These are phyloP conservation scores for Xenus cinereus DNA, from an alignment of 2,113 vertebrate species.

Conservation along the genomic window DNA sequence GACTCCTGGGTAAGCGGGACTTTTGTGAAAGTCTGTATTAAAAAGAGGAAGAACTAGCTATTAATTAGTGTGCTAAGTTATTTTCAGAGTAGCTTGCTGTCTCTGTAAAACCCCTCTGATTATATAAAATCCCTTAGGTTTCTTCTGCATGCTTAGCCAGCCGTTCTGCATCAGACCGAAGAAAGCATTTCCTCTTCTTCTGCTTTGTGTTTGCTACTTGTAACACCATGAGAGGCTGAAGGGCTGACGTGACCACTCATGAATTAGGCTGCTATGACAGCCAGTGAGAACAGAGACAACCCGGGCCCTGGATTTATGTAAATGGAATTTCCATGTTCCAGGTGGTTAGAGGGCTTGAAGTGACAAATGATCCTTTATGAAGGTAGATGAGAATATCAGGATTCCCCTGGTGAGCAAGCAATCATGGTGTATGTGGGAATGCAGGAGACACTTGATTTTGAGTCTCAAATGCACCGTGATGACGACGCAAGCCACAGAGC, in stretches of 20 bases:
- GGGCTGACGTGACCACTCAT: background rate
- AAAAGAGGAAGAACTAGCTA: background rate
- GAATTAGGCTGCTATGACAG: slow-evolving; percentile 23
- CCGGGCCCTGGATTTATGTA: background rate
- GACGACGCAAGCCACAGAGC: background rate
- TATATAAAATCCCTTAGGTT: background rate
- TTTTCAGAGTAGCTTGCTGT: background rate
- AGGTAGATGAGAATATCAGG: slow-evolving; percentile 24
- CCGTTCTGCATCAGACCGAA: background rate
- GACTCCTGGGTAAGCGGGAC: background rate
- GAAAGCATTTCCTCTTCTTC: background rate
- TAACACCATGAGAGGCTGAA: background rate
- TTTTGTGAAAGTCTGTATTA: background rate
- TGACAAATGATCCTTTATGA: slow-evolving; percentile 4
- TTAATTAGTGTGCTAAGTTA: background rate
- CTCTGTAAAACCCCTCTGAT: background rate
- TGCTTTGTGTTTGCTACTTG: background rate
- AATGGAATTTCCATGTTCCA: slow-evolving; percentile 27
- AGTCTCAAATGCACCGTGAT: background rate
- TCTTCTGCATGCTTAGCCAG: background rate
- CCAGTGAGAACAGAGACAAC: background rate
- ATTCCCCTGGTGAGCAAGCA: background rate
- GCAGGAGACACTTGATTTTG: background rate
- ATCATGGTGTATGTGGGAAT: background rate
- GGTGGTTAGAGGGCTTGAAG: slow-evolving; percentile 9